Evolutionary conservation across 2,113 vertebrate species (phyloP).

Genomic region (Colistium nudipinnis): DNA sequence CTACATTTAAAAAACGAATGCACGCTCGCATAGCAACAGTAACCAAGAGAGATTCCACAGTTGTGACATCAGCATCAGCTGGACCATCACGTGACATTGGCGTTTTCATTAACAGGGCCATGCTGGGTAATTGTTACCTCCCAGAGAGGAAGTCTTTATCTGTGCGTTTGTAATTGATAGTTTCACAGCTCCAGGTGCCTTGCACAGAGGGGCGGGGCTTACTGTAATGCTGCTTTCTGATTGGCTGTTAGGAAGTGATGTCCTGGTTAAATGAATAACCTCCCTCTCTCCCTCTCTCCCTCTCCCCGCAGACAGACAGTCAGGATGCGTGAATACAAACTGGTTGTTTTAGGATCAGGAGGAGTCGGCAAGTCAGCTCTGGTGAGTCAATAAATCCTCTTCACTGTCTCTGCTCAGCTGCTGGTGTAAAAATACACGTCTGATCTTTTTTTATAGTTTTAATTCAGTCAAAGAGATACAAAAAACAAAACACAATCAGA

Average conservation of each 20-base stretch:
- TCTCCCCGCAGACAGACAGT: constrained; percentile 64
- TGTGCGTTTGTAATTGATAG: constrained; percentile 31
- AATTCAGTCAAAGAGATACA: too few species aligned
- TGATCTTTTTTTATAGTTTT: background rate
- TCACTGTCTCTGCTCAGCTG: background rate
- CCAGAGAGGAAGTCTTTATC: constrained; percentile 18
- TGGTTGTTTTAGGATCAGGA: constrained; percentile 79
- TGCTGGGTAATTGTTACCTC: constrained; percentile 61
- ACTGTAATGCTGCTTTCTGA: constrained; percentile 23
- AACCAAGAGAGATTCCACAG: constrained; percentile 51
- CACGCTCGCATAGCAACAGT: constrained; percentile 41
- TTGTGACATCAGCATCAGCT: constrained; percentile 63
- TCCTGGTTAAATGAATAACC: constrained; percentile 2
- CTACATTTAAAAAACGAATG: background rate
- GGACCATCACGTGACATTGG: constrained; percentile 51
- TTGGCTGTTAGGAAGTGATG: constrained; percentile 29
- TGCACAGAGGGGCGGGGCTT: constrained; percentile 18
- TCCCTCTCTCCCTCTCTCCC: constrained; percentile 6
- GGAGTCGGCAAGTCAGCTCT: constrained; percentile 77
- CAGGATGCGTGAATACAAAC: constrained; percentile 80
- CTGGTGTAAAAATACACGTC: too few species aligned
- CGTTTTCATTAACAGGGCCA: constrained; percentile 52
- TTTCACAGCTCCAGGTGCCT: constrained; percentile 43
- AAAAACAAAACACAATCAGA: too few species aligned
- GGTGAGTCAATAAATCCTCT: constrained; percentile 51